Percentiles rank a stretch among this genome's conserved stretches.
Conservation (phyloP, 2,797 vertebrate genomes). For the Fistularia commersonii region DNA sequence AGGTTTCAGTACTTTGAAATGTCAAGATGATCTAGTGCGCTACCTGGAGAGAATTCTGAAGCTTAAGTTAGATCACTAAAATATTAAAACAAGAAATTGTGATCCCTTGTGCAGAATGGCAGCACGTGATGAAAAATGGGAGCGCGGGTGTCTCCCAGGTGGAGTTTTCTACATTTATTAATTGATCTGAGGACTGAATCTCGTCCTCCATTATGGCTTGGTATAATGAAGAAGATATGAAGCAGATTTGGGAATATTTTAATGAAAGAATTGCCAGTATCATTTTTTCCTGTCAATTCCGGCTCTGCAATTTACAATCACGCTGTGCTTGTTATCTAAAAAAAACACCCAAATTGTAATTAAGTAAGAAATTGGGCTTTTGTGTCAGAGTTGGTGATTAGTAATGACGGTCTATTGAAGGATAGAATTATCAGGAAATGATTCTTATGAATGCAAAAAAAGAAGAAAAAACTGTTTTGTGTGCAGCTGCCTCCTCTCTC, state of each 20-base stretch:
- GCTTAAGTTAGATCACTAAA: slow-evolving; percentile 79
- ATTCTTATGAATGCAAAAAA: slow-evolving; percentile 47
- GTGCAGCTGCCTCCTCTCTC: slow-evolving; percentile 5
- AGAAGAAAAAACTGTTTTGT: slow-evolving; percentile 12
- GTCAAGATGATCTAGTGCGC: slow-evolving; percentile 76
- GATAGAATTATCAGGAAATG: slow-evolving; percentile 67
- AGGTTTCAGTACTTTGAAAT: slow-evolving; percentile 78
- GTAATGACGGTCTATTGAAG: slow-evolving; percentile 57
- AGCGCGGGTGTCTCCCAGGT: slow-evolving; percentile 59
- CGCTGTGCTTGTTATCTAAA: slow-evolving; percentile 51
- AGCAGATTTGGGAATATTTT: slow-evolving; percentile 64
- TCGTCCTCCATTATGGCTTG: slow-evolving; percentile 55
- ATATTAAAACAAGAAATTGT: slow-evolving; percentile 80
- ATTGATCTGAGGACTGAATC: slow-evolving; percentile 68
- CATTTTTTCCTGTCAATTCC: slow-evolving; percentile 38
- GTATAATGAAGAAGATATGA: slow-evolving; percentile 64
- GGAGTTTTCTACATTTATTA: slow-evolving; percentile 70
- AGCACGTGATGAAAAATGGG: slow-evolving; percentile 64
- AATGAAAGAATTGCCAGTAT: slow-evolving; percentile 66
- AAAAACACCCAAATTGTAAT: slow-evolving; percentile 62
- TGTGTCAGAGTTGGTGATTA: slow-evolving; percentile 65
- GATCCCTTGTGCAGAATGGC: slow-evolving; percentile 59
- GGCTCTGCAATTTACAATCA: slow-evolving; percentile 56
- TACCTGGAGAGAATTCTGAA: slow-evolving; percentile 73
- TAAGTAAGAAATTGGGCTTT: slow-evolving; percentile 65